Base-by-base conservation (phyloP, 1,140 invertebrate species). In the Idris sp. region DNA sequence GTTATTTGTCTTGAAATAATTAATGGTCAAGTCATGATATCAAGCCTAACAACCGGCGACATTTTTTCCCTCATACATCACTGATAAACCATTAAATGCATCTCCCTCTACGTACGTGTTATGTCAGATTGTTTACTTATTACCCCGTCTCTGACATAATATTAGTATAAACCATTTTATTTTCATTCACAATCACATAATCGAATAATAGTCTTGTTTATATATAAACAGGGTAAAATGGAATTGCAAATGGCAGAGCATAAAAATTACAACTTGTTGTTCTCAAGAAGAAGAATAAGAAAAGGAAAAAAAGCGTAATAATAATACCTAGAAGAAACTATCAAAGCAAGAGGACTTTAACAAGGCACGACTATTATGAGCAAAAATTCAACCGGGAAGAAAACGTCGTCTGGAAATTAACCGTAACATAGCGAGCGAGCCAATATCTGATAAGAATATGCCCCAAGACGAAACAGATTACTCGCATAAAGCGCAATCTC, bases 401-500 rank as follows among this genome's bases (percentile, higher is more conserved):
- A n/a, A n/a, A n/a, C n/a, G n/a, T n/a, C 26, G 35, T 43, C 15
- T 11, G 41, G 33, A 61, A 74, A n/a, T 65, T 58, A 61, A 65
- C 53, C 44, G 46, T 74, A 74, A 44, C 18, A 35, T 36, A 10
- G 8, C 46, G 46, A 18, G 5, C 16, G 30, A 33, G 33, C 30
- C 33, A 51, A 58, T 43, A 41, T 25, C 38, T 19, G 64, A 75
- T 75, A 75, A 75, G 73, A 51, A 59, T 65, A 19, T 31, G 25
- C 31, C 18, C 31, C 51, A 35, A 62, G 58, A 75, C 69, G 64
- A 75, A 75, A 64, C 36, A 64, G 58, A 75, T 74, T 74, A 58
- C 71, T 18, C 48, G 62, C 56, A 68, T 67, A 53, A 74, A 68
- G 62, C 54, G 62, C 25, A 56, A 68, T 74, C 62, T 41, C 25